phyloP scores from a whole-genome alignment of 1,140 invertebrate genomes.

The Neodiprion lecontei region DNA sequence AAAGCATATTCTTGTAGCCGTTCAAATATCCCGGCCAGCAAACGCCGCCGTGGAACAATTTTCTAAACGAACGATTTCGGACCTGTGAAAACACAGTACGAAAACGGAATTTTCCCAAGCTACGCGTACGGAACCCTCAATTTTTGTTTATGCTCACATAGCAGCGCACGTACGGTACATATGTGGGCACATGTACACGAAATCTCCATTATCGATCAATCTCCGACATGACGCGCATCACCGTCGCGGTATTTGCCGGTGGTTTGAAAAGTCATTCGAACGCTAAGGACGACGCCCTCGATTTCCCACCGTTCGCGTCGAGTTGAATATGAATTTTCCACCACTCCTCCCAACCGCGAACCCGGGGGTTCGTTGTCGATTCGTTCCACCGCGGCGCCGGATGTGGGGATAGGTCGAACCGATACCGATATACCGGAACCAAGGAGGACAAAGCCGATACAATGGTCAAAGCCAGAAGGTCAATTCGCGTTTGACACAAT shows the following conservation, averaged over 20 bases:
- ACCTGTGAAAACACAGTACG: too few species aligned
- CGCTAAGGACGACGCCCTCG: not conserved
- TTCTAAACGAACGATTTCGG: too few species aligned
- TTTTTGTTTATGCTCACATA: too few species aligned
- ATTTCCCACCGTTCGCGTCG: not conserved
- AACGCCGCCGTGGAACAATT: too few species aligned
- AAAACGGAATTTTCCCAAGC: too few species aligned
- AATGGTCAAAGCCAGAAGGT: not conserved
- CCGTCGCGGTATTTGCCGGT: not conserved
- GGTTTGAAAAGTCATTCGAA: too few species aligned
- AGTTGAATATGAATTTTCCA: not conserved
- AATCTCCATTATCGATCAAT: slow-evolving; percentile 3
- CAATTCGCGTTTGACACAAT: not conserved
- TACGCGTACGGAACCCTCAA: too few species aligned
- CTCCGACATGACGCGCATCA: not conserved
- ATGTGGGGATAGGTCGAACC: not conserved
- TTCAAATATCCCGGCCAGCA: too few species aligned
- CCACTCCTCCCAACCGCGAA: too few species aligned
- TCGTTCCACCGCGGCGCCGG: not conserved
- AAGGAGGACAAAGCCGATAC: not conserved
- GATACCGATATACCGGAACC: not conserved
- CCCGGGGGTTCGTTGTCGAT: too few species aligned
- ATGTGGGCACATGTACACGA: not conserved
- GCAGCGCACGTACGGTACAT: too few species aligned
- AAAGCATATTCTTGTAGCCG: too few species aligned